Evolutionary conservation across 2,113 vertebrate genomes (phyloP).

Genomic region (Gambusia affinis): DNA sequence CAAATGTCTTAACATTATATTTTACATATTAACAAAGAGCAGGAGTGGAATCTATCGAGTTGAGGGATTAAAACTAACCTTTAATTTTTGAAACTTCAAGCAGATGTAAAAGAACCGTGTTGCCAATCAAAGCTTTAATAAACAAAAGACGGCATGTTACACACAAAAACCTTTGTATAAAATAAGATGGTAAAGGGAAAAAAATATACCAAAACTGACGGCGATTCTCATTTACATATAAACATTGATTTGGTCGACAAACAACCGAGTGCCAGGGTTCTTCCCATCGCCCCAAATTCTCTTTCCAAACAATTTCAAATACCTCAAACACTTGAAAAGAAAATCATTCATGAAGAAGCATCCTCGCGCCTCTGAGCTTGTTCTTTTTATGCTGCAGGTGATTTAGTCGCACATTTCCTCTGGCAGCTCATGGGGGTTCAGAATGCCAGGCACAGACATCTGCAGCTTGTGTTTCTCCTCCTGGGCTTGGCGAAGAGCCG

Average conservation of each 20-base stretch:
- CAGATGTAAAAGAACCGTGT: slow-evolving; percentile 83
- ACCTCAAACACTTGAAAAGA: slow-evolving; percentile 48
- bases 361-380: slow-evolving; percentile 49
- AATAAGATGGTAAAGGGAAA: slow-evolving; percentile 81
- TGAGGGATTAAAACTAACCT: slow-evolving; percentile 47
- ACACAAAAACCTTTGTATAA: slow-evolving; percentile 90
- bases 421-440: slow-evolving; percentile 99
- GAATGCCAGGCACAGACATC: slow-evolving; percentile 98
- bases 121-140: slow-evolving; percentile 84
- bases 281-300: slow-evolving; percentile 48
- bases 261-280: slow-evolving; percentile 79
- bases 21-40: slow-evolving; percentile 78
- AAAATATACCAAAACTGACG: slow-evolving; percentile 64
- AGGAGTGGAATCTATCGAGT: neutral
- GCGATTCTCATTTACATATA: slow-evolving; percentile 91
- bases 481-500: slow-evolving; percentile 95
- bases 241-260: slow-evolving; percentile 98
- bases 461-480: slow-evolving; percentile 99
- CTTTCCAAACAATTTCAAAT: slow-evolving; percentile 22
- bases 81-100: slow-evolving; percentile 81
- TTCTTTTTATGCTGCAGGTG: neutral
- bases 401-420: slow-evolving; percentile 99
- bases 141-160: slow-evolving; percentile 80
- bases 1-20: slow-evolving; percentile 62
- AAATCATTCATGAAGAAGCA: slow-evolving; percentile 64